Conservation (phyloP, 2,888 invertebrate genomes). For the Ichneumoninae sp. region DNA sequence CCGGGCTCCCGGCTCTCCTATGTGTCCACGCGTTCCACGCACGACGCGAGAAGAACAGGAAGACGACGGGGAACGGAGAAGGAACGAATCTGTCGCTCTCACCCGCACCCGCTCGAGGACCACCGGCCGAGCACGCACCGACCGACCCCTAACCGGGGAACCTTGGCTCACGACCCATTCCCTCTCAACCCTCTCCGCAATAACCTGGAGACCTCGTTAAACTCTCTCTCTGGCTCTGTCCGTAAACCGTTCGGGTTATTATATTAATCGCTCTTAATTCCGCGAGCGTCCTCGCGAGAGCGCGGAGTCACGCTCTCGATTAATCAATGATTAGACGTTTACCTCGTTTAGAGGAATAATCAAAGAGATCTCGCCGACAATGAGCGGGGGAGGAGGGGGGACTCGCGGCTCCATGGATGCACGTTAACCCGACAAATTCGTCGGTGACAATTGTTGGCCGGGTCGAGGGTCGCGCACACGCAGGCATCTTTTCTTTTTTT, state of each 20-base stretch:
- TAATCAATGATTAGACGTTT: slow-evolving; percentile 67
- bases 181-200: not conserved
- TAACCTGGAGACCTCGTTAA: not conserved
- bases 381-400: not conserved
- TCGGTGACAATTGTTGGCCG: not conserved
- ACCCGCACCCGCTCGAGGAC: not conserved
- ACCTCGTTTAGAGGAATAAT: slow-evolving; percentile 62
- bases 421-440: not conserved
- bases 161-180: not conserved
- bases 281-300: slow-evolving; percentile 51
- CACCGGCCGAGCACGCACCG: not conserved
- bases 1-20: slow-evolving; percentile 69
- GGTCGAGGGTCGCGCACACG: not conserved
- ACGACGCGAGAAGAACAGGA: slow-evolving; percentile 8
- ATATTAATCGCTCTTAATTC: slow-evolving; percentile 66
- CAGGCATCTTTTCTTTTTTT: not conserved
- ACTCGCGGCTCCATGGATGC: not conserved
- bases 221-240: slow-evolving; percentile 9
- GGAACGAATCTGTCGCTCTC: not conserved
- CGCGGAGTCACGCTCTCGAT: slow-evolving; percentile 66
- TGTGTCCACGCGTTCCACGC: slow-evolving; percentile 17
- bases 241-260: slow-evolving; percentile 41
- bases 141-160: not conserved
- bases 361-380: slow-evolving; percentile 39
- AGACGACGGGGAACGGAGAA: slow-evolving; percentile 19